Base-by-base conservation (phyloP, 1,140 invertebrate genomes). In the Drosophila biarmipes region DNA sequence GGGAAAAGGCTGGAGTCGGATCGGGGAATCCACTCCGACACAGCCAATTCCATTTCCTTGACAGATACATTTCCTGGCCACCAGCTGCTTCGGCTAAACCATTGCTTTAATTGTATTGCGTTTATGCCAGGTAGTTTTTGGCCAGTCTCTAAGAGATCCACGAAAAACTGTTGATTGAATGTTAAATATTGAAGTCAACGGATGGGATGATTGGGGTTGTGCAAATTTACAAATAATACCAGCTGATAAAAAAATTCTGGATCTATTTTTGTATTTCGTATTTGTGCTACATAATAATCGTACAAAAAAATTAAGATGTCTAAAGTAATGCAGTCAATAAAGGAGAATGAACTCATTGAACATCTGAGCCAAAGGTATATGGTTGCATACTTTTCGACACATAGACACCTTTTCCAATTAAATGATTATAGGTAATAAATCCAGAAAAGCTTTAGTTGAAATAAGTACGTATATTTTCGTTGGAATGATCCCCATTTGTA, bases 1-100 rank as follows among this genome's bases (percentile, higher is more conserved):
- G 43, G 21, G 27, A 37, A 31, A 24, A 46, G n/a, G 38, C 40
- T 24, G 11, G 11, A 45, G 12, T 21, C 58, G 46, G 31, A 38
- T 40, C 42, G 54, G 29, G 43, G 52, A 29, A 58, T 55, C 46
- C 51, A 43, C 68, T 62, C 55, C 46, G 73, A 58, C 57, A 71
- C 61, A 76, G 72, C 68, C 77, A 80, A 80, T 80, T 73, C 62
- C 61, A 77, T 80, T 80, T 79, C 76, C 53, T 71, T 63, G 61
- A 56, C 76, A 52, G 27, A 37, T 17, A 56, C 71, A 62, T 59
- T 67, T 56, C 45, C 42, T 57, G 66, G 51, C 21, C 78, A 45
- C 53, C 62, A 68, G 69, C 45, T 58, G 55, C 69, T 12, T 15
- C 8, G n/a, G 35, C 45, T 27, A 52, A 58, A 34, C 54, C 59